phyloP scores from a whole-genome alignment of 1,140 invertebrate species.

The Hypothenemus hampei region DNA sequence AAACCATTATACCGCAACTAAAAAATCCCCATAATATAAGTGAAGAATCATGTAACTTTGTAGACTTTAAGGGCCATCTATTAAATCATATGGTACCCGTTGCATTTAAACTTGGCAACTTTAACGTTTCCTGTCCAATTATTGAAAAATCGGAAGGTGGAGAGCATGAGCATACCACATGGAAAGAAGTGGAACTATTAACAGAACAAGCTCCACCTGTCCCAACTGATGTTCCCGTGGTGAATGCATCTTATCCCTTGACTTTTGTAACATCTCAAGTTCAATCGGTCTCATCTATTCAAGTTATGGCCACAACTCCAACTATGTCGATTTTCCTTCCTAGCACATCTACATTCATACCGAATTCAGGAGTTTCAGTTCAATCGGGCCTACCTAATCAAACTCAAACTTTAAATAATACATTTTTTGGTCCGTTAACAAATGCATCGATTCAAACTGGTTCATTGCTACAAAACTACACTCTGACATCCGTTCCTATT shows the following conservation, averaged over 20 bases:
- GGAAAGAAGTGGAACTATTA: conserved; percentile 7
- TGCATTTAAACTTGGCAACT: background rate
- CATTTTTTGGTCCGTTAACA: conserved; percentile 1
- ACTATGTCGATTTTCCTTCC: conserved; percentile 16
- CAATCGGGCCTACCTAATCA: conserved; percentile 2
- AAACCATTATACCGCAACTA: background rate
- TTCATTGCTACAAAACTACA: conserved; percentile 11
- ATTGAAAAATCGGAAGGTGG: background rate
- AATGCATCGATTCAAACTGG: conserved; percentile 5
- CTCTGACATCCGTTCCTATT: conserved; percentile 10
- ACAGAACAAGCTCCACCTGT: background rate
- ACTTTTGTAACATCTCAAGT: conserved; percentile 14
- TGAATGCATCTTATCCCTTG: conserved; percentile 1
- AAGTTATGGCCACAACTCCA: conserved; percentile 9
- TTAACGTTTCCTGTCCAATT: conserved; percentile 2
- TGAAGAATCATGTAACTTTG: conserved; percentile 11
- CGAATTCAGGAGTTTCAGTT: background rate
- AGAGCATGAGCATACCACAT: background rate
- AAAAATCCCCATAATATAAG: background rate
- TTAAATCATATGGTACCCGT: conserved; percentile 7
- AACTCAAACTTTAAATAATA: conserved; percentile 7
- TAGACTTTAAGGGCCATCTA: conserved; percentile 19
- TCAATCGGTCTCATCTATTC: conserved; percentile 10
- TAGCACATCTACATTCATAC: background rate
- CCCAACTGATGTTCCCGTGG: background rate